phyloP scores from a whole-genome alignment of 2,888 invertebrate species.

The Pristionchus arcanus region DNA sequence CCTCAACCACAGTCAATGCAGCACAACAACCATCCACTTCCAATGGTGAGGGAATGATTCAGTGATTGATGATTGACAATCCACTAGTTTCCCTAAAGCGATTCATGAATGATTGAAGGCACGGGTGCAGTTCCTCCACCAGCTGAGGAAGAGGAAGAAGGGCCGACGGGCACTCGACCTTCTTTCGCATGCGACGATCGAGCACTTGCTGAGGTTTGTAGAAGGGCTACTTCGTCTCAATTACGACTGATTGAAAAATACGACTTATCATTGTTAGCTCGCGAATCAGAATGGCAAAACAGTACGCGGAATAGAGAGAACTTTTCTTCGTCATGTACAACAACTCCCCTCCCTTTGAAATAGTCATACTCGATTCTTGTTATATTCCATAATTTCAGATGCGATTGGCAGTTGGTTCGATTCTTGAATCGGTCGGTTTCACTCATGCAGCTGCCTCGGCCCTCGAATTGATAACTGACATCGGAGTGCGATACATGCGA shows the following conservation, averaged over 20 bases:
- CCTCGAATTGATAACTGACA: constrained; percentile 24
- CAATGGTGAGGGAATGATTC: not conserved
- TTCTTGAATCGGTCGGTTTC: constrained; percentile 45
- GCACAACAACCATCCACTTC: constrained; percentile 36
- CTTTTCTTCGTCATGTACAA: no score
- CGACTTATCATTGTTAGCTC: no score
- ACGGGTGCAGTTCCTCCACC: not conserved
- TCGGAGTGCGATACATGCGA: constrained; percentile 46
- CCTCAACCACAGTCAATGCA: not conserved
- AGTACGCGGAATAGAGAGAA: no score
- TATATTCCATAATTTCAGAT: not conserved
- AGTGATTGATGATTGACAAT: not conserved
- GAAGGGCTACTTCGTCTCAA: no score
- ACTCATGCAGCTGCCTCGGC: constrained; percentile 20
- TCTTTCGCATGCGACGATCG: constrained; percentile 46
- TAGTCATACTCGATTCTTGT: no score
- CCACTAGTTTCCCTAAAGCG: not conserved
- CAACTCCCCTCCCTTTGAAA: no score
- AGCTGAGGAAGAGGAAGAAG: not conserved
- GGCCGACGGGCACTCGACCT: not conserved
- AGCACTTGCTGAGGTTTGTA: constrained; percentile 38
- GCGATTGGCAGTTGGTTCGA: constrained; percentile 48
- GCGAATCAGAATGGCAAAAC: no score
- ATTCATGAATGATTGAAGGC: not conserved
- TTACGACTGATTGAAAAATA: no score